Evolutionary conservation across 2,888 invertebrate species (phyloP).

Genomic region (Campaea margaritaria): DNA sequence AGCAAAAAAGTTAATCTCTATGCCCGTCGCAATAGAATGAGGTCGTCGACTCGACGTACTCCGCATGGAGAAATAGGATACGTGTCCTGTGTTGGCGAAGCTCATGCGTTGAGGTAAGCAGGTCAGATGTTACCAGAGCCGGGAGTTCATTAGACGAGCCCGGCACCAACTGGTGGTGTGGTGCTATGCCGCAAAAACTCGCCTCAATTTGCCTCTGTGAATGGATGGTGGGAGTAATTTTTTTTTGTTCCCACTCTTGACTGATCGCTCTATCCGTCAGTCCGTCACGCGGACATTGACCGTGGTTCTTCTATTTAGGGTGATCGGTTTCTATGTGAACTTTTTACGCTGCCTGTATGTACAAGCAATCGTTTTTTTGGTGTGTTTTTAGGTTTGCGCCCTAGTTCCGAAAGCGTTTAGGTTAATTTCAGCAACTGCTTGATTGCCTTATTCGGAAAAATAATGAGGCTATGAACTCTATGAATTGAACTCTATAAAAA

Average conservation of each 20-base stretch:
- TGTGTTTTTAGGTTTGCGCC: neutral
- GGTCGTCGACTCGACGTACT: constrained; percentile 65
- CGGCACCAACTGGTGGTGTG: constrained; percentile 61
- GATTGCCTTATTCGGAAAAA: too few relatives aligned
- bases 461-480: too few relatives aligned
- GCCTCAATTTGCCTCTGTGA: constrained; percentile 71
- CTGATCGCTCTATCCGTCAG: constrained; percentile 71
- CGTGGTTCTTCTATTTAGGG: constrained; percentile 73
- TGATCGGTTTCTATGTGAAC: constrained; percentile 61
- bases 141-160: constrained; percentile 68
- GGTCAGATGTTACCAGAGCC: constrained; percentile 59
- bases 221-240: constrained; percentile 65
- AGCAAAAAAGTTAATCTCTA: constrained; percentile 34
- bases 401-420: too few relatives aligned
- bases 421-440: too few relatives aligned
- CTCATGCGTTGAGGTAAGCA: constrained; percentile 58
- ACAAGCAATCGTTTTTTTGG: constrained; percentile 4
- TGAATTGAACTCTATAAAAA: too few relatives aligned
- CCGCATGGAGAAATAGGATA: constrained; percentile 64
- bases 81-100: constrained; percentile 60
- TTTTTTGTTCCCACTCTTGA: constrained; percentile 76
- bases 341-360: constrained; percentile 22
- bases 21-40: constrained; percentile 50
- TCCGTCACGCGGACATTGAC: constrained; percentile 78
- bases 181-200: constrained; percentile 67